Evolutionary conservation across 2,113 vertebrate genomes (phyloP), one percentile per base, ranked within the genome.

Genomic region (Seriola dumerili): DNA sequence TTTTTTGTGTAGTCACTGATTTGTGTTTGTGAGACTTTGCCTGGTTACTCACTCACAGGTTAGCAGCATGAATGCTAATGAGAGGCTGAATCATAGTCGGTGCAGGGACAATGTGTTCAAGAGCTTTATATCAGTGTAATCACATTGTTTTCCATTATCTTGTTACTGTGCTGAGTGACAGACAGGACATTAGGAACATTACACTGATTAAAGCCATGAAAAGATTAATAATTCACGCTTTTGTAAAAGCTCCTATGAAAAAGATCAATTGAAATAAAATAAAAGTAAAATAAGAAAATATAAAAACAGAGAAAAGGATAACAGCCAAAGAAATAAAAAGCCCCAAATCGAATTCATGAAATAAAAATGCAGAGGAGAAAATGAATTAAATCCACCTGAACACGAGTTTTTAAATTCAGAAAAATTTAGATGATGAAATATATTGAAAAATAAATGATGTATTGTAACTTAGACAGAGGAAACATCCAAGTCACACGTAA

Each of bases 31-130:
- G 12, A n/a, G 59, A 80, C 55, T 0, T 69, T 61, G 48, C 46
- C 58, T 64, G 64, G 76, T 77, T 46, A 61, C 80, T 68, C n/a
- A 4, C 52, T 76, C 38, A 46, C 2, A 7, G 0, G 58, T 48
- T 48, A 23, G 38, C 32, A 64, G 44, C 38, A 23, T 76, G 80
- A 85, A 88, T 77, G 52, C 66, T 58, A 59, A 87, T 69, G 19
- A 80, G 36, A 40, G 44, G 9, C 16, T 59, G 3, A 67, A 79
- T 63, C 40, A 23, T 3, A 69, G 76, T 73, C 21, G n/a, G 23
- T 19, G 50, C 25, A 7, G 3, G 38, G 12, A 76, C 48, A 64
- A 75, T 29, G 38, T 76, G 44, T 3, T 25, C 1, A 8, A 5
- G 2, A 62, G 61, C 23, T 9, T 50, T 80, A 42, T n/a, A 54